These are phyloP conservation scores for Masticophis lateralis DNA, from an alignment of 2,797 vertebrate species.

Conservation along the genomic window DNA sequence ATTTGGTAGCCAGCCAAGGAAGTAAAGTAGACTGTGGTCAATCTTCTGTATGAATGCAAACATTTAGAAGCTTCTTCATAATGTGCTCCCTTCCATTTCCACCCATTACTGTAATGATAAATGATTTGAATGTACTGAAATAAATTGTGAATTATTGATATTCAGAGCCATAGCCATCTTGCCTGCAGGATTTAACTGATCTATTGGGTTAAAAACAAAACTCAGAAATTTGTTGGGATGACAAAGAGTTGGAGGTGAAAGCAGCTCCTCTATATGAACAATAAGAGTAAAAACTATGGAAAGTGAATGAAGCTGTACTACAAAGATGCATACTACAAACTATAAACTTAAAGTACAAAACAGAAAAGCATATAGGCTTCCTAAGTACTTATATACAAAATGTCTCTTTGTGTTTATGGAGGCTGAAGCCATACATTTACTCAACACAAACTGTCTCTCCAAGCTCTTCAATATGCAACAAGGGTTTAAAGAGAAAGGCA, in stretches of 20 bases:
- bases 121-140: slow-evolving; percentile 34
- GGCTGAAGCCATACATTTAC: slow-evolving; percentile 26
- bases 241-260: background rate
- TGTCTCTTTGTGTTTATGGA: slow-evolving; percentile 24
- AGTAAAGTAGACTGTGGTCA: background rate
- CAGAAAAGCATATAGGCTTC: background rate
- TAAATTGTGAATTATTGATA: slow-evolving; percentile 22
- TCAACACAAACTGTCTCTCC: slow-evolving; percentile 38
- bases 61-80: slow-evolving; percentile 3
- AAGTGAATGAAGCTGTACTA: background rate
- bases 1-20: slow-evolving; percentile 15
- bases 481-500: slow-evolving; percentile 20
- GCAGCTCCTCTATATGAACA: background rate
- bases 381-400: slow-evolving; percentile 24
- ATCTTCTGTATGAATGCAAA: slow-evolving; percentile 4
- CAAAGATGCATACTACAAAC: background rate
- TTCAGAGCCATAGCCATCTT: background rate
- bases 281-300: background rate
- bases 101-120: slow-evolving; percentile 31
- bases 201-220: background rate
- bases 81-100: slow-evolving; percentile 9
- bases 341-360: slow-evolving; percentile 8
- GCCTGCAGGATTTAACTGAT: slow-evolving; percentile 13
- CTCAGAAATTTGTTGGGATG: background rate
- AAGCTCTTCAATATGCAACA: slow-evolving; percentile 40